A percentile compares a stretch with the other conserved stretches of the same genome.
Conservation (phyloP, 2,888 invertebrate species). For the Dryobota labecula region DNA sequence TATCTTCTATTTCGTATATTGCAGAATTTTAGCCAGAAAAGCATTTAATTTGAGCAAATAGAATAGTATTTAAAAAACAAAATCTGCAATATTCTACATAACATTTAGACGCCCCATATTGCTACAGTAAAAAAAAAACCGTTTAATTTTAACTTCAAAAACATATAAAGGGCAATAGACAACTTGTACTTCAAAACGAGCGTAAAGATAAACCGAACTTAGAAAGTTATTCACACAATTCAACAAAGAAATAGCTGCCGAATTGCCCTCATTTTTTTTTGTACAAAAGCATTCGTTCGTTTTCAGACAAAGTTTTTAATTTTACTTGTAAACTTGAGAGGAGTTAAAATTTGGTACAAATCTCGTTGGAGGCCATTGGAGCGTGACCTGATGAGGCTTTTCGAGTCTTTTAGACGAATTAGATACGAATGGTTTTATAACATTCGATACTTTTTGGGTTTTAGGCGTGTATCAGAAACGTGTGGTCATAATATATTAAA, state of each 20-base stretch:
- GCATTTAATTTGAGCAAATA: too few species aligned
- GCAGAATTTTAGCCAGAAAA: too few species aligned
- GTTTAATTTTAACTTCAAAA: constrained; percentile 6
- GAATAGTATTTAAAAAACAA: not conserved
- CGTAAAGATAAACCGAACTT: constrained; percentile 24
- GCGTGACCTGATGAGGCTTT: constrained; percentile 1
- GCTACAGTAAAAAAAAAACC: not conserved
- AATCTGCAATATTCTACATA: not conserved
- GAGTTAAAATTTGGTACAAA: constrained; percentile 29
- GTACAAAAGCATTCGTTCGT: constrained; percentile 34
- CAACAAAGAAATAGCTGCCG: constrained; percentile 34
- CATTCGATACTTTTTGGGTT: too few species aligned
- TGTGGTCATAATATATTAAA: too few species aligned
- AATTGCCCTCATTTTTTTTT: constrained; percentile 28
- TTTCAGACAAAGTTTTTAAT: constrained; percentile 55
- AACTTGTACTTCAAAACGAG: constrained; percentile 25
- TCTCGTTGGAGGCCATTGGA: constrained; percentile 33
- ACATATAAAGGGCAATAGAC: not conserved
- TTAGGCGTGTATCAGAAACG: too few species aligned
- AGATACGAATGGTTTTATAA: constrained; percentile 6
- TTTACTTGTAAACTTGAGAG: constrained; percentile 50
- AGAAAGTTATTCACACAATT: constrained; percentile 38
- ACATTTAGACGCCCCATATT: too few species aligned
- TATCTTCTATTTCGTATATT: too few species aligned
- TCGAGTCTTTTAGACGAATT: constrained; percentile 32